These are phyloP conservation scores for Drosophila buzzatii DNA, from an alignment of 2,888 invertebrate species.

Conservation along the genomic window DNA sequence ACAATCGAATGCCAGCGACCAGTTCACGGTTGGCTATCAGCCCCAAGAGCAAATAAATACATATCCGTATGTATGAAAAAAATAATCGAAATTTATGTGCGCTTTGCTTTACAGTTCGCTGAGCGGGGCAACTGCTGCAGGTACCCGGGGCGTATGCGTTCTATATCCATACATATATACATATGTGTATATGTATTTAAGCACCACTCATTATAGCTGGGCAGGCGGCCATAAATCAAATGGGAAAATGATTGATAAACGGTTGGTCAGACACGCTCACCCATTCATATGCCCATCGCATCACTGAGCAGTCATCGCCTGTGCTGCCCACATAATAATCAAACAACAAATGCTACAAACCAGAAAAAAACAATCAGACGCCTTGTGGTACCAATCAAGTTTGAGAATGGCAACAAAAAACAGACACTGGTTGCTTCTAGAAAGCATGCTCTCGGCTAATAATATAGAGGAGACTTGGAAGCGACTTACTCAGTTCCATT, in stretches of 20 bases:
- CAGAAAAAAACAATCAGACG: conserved; percentile 62
- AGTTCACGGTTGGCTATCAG: conserved; percentile 9
- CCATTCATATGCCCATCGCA: conserved; percentile 21
- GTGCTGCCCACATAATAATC: conserved; percentile 51
- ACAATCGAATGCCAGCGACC: conserved; percentile 4
- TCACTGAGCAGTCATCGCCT: conserved; percentile 26
- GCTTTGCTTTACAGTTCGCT: conserved; percentile 37
- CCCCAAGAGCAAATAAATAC: conserved; percentile 35
- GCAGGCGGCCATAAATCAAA: conserved; percentile 67
- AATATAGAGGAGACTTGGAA: neutral
- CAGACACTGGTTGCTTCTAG: neutral
- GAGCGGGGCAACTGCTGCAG: conserved; percentile 24
- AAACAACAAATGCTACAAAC: conserved; percentile 29
- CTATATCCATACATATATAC: conserved; percentile 13
- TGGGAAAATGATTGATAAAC: conserved; percentile 74
- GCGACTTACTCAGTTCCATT: neutral
- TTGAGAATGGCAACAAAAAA: conserved; percentile 4
- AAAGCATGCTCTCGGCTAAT: neutral
- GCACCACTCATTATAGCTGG: conserved; percentile 47
- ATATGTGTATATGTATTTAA: conserved; percentile 41
- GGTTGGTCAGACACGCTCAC: conserved; percentile 39
- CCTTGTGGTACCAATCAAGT: conserved; percentile 38
- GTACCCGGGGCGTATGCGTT: conserved; percentile 44
- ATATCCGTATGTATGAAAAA: conserved; percentile 16
- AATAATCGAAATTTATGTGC: conserved; percentile 65